These are phyloP conservation scores for Hemiprocne comata DNA, from an alignment of 2,113 vertebrate genomes.

Conservation along the genomic window DNA sequence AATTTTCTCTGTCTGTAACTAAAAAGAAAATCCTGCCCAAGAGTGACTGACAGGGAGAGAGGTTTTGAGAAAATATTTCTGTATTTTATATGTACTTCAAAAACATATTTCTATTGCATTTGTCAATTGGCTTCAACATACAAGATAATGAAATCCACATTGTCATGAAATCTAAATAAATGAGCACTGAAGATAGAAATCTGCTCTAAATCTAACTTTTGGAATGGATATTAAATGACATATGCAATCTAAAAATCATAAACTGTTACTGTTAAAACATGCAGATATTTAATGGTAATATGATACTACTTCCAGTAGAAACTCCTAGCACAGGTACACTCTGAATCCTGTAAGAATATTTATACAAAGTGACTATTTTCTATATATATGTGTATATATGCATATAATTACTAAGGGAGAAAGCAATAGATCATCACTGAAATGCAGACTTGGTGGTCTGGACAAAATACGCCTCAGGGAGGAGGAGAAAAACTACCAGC, in stretches of 20 bases:
- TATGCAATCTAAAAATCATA: constrained; percentile 3
- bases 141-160: constrained; percentile 56
- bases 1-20: constrained; percentile 41
- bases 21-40: constrained; percentile 41
- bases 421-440: not conserved
- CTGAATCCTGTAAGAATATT: not conserved
- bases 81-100: constrained; percentile 32
- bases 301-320: not conserved
- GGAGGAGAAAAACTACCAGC: not conserved
- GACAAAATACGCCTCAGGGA: not conserved
- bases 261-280: constrained; percentile 13
- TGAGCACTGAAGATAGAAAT: constrained; percentile 32
- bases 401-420: not conserved
- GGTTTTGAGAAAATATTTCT: constrained; percentile 14
- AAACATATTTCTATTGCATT: constrained; percentile 37
- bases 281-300: not conserved
- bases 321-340: not conserved
- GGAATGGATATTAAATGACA: constrained; percentile 26
- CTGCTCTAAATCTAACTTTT: constrained; percentile 32
- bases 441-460: not conserved
- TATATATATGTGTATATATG: not conserved
- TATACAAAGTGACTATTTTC: not conserved
- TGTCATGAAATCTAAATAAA: constrained; percentile 51
- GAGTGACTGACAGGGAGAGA: not conserved
- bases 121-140: constrained; percentile 23